Conservation (phyloP, 2,113 vertebrate species). For the Pristiophorus japonicus region DNA sequence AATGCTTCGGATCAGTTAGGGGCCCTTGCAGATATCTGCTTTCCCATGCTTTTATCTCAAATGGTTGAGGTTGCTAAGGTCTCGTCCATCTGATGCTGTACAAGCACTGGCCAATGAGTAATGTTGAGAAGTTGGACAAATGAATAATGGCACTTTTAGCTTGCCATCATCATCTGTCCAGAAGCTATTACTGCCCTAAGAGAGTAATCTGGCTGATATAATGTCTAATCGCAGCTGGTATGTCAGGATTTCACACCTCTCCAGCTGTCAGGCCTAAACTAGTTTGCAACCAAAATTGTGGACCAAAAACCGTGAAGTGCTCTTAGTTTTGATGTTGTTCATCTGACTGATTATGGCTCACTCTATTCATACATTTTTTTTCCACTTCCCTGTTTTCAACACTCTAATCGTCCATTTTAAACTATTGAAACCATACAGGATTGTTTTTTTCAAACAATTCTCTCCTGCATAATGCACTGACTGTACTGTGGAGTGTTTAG, state of each 20-base stretch:
- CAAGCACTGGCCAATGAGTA: background rate
- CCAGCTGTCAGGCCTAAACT: conserved; percentile 31
- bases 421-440: background rate
- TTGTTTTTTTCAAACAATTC: background rate
- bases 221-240: conserved; percentile 26
- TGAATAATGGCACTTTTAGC: conserved; percentile 35
- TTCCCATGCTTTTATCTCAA: conserved; percentile 10
- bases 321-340: background rate
- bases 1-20: background rate
- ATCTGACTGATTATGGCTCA: background rate
- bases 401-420: background rate
- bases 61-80: conserved; percentile 3
- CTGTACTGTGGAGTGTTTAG: background rate
- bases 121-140: conserved; percentile 9
- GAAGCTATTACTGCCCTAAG: conserved; percentile 23
- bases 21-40: conserved; percentile 1
- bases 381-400: background rate
- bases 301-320: background rate
- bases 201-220: conserved; percentile 32
- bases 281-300: background rate
- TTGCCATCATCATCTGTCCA: conserved; percentile 35
- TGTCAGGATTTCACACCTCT: conserved; percentile 32
- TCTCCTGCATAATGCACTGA: background rate
- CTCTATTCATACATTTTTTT: background rate
- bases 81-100: background rate